Evolutionary conservation across 2,888 invertebrate species (phyloP), one percentile per base, ranked within the genome.

Genomic region (Cryptocheilus praepositus): DNA sequence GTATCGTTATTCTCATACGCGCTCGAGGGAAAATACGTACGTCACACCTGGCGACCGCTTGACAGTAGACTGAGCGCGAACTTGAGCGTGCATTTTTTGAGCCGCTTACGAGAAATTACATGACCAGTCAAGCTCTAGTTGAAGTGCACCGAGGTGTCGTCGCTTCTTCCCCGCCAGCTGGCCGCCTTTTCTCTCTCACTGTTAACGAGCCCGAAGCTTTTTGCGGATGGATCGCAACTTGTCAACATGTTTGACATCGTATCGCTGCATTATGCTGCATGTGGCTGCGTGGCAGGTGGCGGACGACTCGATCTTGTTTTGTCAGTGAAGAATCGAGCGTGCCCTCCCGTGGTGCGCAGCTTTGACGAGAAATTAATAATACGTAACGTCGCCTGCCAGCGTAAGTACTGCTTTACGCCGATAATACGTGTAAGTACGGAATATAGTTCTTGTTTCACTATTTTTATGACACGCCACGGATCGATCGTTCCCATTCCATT

Each of bases 401-500:
- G n/a, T 55, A 52, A 63, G 46, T 67, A 54, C 54, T 28, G 49
- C 36, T 21, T 56, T 66, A 28, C 36, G 15, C 64, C 46, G 15
- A 61, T 55, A 60, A 72, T 51, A 59, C 58, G 53, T 45, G 15
- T 19, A 51, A 60, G 46, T 46, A 61, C 44, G 46, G 54, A 61
- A n/a, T 36, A 57, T 45, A 64, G 62, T 55, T 64, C 25, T 53
- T 62, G 18, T 54, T 64, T 65, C 56, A 67, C 69, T 67, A 61
- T 63, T 73, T 68, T 75, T 63, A 57, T 52, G 55, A 62, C 64
- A 64, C 53, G 54, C 53, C 25, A 56, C 62, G 55, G 36, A 74
- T 75, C 74, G 74, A 74, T 75, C 64, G 63, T 19, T 52, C 46
- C 43, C 49, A 53, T 57, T 60, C 64, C 61, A 61, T 67, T 63